Evolutionary conservation across 2,113 vertebrate genomes (phyloP).

Genomic region (Mustela lutreola): DNA sequence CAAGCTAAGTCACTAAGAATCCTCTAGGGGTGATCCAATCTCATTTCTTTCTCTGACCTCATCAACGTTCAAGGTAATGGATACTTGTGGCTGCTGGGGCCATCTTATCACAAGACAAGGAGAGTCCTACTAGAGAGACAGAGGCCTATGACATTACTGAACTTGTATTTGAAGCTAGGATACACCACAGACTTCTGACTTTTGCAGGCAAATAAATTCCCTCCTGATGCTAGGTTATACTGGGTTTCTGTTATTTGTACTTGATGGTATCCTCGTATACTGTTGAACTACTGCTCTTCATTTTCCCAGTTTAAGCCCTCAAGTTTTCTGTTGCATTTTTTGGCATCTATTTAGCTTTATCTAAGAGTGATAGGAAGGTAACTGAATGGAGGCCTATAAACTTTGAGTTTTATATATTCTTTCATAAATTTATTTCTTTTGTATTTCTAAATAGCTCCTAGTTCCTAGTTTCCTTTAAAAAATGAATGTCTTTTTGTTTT

Average conservation of each 20-base stretch:
- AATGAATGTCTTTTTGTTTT: background rate
- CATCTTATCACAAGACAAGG: background rate
- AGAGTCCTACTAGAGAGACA: background rate
- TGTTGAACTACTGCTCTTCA: background rate
- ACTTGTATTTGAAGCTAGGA: background rate
- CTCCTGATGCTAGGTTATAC: background rate
- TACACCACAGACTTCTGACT: background rate
- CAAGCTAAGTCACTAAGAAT: background rate
- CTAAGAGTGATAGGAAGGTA: background rate
- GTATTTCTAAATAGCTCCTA: background rate
- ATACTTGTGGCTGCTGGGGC: background rate
- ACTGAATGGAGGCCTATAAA: background rate
- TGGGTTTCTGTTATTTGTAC: background rate
- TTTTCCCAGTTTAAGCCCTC: background rate
- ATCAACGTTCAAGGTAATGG: background rate
- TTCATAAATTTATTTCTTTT: background rate
- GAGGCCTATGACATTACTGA: background rate
- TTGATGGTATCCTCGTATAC: background rate
- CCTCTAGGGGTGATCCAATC: background rate
- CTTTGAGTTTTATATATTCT: background rate
- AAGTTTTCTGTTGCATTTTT: background rate
- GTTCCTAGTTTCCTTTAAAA: background rate
- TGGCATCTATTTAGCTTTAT: background rate
- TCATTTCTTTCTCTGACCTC: background rate
- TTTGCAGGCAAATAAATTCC: background rate